Evolutionary conservation across 2,888 invertebrate species (phyloP), one percentile per base, ranked within the genome.

Genomic region (Rhimphoctona megacephalus): DNA sequence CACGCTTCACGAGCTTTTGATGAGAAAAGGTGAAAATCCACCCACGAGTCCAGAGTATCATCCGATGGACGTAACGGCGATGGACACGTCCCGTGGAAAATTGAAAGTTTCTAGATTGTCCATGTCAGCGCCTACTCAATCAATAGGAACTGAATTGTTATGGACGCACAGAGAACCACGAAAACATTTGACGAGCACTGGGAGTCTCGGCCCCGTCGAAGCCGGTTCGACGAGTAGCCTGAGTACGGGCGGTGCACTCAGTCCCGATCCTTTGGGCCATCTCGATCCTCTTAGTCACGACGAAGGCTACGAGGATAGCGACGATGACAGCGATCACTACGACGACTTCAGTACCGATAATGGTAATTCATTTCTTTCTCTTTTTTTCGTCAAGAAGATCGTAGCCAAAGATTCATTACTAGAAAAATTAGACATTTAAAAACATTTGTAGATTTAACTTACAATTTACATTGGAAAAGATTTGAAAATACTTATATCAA

Each of bases 141-240:
- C 92, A 2, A 96, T 97, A 88, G 97, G 97, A 46, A 95, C 97
- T 90, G 98, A 98, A 89, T 95, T 97, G 94, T 97, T 98, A 87
- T 98, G 98, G 98, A 97, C 97, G 93, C 96, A 98, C 54, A 95
- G 98, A 86, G 98, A 98, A 93, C 98, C 98, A 6, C 96, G 98
- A 77, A 97, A 97, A 93, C 98, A 98, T 95, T 95, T 98, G 87
- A 94, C 98, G 76, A 98, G 98, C 9, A 98, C 98, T 22, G 97
- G 98, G 89, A 98, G 98, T 64, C 90, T 95, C 73, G 90, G 92
- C 22, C 86, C 92, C 25, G 98, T 97, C 36, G 98, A 98, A 94
- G 98, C 97, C 64, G 97, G 97, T 49, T 98, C 98, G 33, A 97
- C 97, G 43, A 98, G 98, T 39, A 98, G 98, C 8, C 94, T 98